Evolutionary conservation across 2,797 vertebrate species (phyloP).

Genomic region (Enteromius viviparus): DNA sequence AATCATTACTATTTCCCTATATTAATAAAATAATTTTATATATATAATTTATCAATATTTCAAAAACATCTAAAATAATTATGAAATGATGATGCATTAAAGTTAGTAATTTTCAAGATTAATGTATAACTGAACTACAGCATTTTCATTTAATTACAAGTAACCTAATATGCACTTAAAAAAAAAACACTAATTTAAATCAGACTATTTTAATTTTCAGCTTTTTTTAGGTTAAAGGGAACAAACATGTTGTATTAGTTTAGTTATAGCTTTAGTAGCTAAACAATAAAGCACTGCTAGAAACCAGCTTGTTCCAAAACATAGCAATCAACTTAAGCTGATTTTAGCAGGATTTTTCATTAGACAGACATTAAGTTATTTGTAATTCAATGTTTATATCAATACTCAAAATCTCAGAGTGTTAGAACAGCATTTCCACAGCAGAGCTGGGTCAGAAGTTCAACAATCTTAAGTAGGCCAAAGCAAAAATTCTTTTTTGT

Average conservation of each 20-base stretch:
- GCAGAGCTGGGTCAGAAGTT: slow-evolving; percentile 22
- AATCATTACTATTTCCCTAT: not conserved
- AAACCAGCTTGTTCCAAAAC: slow-evolving; percentile 4
- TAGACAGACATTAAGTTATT: not conserved
- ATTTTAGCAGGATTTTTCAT: not conserved
- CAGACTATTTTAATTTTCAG: not conserved
- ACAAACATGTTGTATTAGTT: not conserved
- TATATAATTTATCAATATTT: not conserved
- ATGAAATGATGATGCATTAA: not conserved
- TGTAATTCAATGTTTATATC: slow-evolving; percentile 14
- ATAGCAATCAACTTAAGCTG: not conserved
- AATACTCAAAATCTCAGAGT: not conserved
- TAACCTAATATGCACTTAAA: not conserved
- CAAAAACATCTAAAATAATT: not conserved
- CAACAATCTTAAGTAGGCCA: slow-evolving; percentile 29
- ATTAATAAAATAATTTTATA: not conserved
- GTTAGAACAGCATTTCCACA: slow-evolving; percentile 7
- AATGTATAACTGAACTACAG: not conserved
- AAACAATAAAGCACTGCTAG: not conserved
- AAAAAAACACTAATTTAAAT: not conserved
- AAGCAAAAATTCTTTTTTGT: slow-evolving; percentile 38
- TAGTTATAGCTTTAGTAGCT: not conserved
- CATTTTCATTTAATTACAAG: not conserved
- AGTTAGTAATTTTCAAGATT: not conserved
- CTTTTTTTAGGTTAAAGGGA: not conserved